Percentiles rank a stretch among this genome's conserved stretches.
These are phyloP conservation scores for Caenorhabditis wallacei DNA, from an alignment of 2,888 invertebrate genomes.

Conservation along the genomic window DNA sequence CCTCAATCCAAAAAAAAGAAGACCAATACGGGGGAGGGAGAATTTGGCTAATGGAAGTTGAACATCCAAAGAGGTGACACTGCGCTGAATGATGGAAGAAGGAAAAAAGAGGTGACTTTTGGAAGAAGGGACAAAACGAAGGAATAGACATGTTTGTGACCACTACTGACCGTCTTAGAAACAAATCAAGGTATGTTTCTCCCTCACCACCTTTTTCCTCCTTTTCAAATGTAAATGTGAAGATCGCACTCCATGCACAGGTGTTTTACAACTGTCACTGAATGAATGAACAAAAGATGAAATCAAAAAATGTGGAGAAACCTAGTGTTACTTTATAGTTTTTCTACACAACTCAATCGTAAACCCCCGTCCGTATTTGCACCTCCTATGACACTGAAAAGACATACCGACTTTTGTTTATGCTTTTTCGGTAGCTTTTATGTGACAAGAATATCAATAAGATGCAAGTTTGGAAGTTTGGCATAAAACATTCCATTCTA, in stretches of 20 bases:
- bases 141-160: constrained; percentile 54
- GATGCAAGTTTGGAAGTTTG: not conserved
- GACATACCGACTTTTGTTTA: constrained; percentile 6
- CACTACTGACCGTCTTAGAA: constrained; percentile 27
- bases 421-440: constrained; percentile 8
- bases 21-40: not conserved
- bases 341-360: constrained; percentile 22
- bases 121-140: constrained; percentile 54
- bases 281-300: not conserved
- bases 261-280: constrained; percentile 19
- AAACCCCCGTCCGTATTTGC: constrained; percentile 39
- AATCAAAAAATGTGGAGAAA: not conserved
- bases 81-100: constrained; percentile 54
- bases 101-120: constrained; percentile 47
- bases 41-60: constrained; percentile 56
- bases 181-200: constrained; percentile 50
- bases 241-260: constrained; percentile 42
- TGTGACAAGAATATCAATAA: constrained; percentile 45
- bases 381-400: constrained; percentile 20
- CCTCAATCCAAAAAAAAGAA: constrained; percentile 4
- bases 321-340: not conserved
- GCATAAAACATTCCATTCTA: too few species aligned
- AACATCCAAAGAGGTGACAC: constrained; percentile 55
- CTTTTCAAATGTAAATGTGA: not conserved
- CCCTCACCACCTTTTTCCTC: not conserved